Evolutionary conservation across 2,888 invertebrate species (phyloP).

Genomic region (Salticus scenicus): DNA sequence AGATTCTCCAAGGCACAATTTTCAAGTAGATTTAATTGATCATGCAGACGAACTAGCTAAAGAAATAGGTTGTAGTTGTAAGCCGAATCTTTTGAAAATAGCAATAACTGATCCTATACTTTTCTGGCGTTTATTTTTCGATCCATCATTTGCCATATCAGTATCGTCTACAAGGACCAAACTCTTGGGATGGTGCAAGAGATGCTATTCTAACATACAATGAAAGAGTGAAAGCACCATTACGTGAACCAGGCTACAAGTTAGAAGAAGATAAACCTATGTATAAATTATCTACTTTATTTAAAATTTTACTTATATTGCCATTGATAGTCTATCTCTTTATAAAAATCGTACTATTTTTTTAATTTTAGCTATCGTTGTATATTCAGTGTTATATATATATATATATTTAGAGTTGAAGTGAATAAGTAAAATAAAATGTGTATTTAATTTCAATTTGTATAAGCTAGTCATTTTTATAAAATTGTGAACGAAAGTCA

Average conservation of each 20-base stretch:
- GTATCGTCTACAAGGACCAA: constrained; percentile 76
- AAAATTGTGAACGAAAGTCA: no score
- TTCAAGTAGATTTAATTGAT: constrained; percentile 61
- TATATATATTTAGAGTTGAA: no score
- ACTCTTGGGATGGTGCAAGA: constrained; percentile 76
- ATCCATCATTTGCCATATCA: constrained; percentile 75
- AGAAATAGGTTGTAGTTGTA: constrained; percentile 75
- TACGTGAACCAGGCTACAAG: background rate
- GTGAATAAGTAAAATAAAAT: no score
- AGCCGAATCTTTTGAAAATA: constrained; percentile 75
- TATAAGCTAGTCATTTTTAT: no score
- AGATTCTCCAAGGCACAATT: constrained; percentile 79
- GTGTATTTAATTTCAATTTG: no score
- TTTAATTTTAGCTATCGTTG: no score
- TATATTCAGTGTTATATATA: no score
- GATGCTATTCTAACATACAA: constrained; percentile 75
- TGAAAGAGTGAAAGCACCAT: constrained; percentile 59
- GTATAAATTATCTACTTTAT: no score
- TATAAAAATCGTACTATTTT: no score
- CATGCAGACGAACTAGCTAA: constrained; percentile 77
- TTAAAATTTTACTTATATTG: no score
- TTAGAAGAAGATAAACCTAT: no score
- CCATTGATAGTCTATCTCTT: no score
- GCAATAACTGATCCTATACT: constrained; percentile 73
- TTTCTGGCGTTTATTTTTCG: constrained; percentile 74